A percentile compares a stretch with the other conserved stretches of the same genome.
These are phyloP conservation scores for Petrocephalus microphthalmus DNA, from an alignment of 2,113 vertebrate species.

Conservation along the genomic window DNA sequence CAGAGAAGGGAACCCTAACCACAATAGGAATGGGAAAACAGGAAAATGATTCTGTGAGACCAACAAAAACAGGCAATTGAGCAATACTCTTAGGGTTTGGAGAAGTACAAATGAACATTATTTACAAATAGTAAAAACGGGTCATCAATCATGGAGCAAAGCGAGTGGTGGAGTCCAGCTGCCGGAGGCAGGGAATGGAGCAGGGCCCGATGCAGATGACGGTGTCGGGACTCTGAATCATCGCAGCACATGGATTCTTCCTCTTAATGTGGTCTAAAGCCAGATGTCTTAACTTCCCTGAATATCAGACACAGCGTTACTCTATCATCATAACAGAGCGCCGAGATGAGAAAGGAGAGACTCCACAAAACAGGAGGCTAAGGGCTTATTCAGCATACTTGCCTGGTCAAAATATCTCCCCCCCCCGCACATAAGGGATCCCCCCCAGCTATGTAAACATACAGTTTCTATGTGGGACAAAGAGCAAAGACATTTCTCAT, in stretches of 20 bases:
- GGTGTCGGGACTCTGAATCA: neutral
- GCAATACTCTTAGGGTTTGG: neutral
- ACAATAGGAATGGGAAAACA: neutral
- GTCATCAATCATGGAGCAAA: neutral
- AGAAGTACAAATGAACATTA: neutral
- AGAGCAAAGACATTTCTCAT: neutral
- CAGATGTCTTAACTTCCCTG: neutral
- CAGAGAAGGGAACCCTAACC: neutral
- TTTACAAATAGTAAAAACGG: neutral
- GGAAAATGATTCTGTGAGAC: neutral
- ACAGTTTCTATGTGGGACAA: neutral
- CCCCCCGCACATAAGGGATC: neutral
- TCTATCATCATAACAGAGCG: slow-evolving; percentile 39
- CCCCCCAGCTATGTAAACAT: neutral
- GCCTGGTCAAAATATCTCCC: slow-evolving; percentile 35
- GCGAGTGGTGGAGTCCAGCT: neutral
- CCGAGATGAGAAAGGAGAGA: slow-evolving; percentile 43
- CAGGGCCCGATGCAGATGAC: neutral
- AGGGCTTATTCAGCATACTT: slow-evolving; percentile 45
- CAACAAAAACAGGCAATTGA: neutral
- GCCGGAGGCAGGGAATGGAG: too few relatives aligned
- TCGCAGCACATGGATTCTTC: neutral
- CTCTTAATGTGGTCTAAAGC: neutral
- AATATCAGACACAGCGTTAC: neutral
- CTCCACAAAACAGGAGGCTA: slow-evolving; percentile 37